Evolutionary conservation across 2,888 invertebrate genomes (phyloP), one percentile per base, ranked within the genome.

Genomic region (Drosophila subquinaria): DNA sequence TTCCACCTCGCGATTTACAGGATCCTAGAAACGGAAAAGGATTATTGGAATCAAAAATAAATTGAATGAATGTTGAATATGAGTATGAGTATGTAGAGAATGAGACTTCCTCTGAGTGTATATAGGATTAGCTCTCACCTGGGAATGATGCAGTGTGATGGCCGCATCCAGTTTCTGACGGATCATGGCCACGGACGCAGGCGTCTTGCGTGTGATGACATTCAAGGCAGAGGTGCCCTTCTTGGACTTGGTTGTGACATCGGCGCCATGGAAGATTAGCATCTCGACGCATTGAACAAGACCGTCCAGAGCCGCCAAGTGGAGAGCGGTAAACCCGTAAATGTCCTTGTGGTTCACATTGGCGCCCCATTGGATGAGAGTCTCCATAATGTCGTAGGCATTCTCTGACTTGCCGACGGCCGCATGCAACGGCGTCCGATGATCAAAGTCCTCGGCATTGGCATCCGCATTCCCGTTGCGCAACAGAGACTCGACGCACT

Each of bases 171-270:
- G 93, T 91, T 96, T 96, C 89, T 96, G 95, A 48, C 96, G 95
- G 77, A 97, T 95, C 94, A 97, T 96, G 38, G 96, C 95, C 80
- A 97, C 94, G 20, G 97, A 97, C 11, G 97, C 96, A 11, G 97
- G 97, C 3, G 97, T 97, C 93, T 97, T 97, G 72, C 97, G 94
- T 20, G 97, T 95, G 71, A 97, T 97, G 74, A 97, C 96, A 82
- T 97, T 96, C 69, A 97, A 93, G 30, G 97, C 97, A 9, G 97
- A 96, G 91, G 97, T 96, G 66, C 97, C 97, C 88, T 97, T 97
- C 92, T 96, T 97, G 56, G 97, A 97, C 88, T 96, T 95, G 2
- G 97, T 96, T 13, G 97, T 97, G n/a, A 97, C 96, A 93, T 97
- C 97, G 53, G 97, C 97, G 4, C 97, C 97, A 90, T 96, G 96